These are phyloP conservation scores for Pollachius pollachius DNA, from an alignment of 2,113 vertebrate species.

Conservation along the genomic window DNA sequence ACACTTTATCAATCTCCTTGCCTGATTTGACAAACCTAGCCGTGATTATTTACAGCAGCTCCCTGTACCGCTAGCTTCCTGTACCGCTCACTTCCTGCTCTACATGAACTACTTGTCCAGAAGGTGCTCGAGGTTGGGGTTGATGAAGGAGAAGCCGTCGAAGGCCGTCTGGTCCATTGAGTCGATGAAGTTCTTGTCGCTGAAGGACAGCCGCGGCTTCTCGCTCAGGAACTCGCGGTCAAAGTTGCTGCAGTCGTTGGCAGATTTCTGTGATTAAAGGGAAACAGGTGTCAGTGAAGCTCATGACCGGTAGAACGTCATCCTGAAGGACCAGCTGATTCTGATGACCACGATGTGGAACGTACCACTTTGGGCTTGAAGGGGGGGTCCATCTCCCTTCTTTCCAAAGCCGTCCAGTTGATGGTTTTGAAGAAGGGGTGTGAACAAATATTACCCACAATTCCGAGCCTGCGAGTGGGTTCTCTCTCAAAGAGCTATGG, in stretches of 20 bases:
- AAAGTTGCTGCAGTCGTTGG: conserved; percentile 93
- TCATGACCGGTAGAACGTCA: not conserved
- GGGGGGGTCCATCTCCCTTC: conserved; percentile 84
- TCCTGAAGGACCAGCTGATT: no score
- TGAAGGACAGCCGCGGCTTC: conserved; percentile 90
- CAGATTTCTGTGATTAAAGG: conserved; percentile 79
- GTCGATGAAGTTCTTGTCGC: conserved; percentile 94
- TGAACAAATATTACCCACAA: conserved; percentile 83
- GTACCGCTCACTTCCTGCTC: no score
- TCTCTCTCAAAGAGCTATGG: conserved; percentile 92
- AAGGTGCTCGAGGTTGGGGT: conserved; percentile 86
- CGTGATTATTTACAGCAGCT: not conserved
- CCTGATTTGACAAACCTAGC: no score
- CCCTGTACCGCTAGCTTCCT: no score
- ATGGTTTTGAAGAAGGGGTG: conserved; percentile 94
- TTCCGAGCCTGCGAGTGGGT: conserved; percentile 82
- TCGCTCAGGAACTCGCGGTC: conserved; percentile 95
- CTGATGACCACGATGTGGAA: not conserved
- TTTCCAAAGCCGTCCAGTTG: conserved; percentile 87
- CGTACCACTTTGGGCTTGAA: conserved; percentile 97
- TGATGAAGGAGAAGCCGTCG: conserved; percentile 91
- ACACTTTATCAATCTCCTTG: no score
- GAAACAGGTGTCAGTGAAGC: conserved; percentile 12
- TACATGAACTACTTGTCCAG: conserved; percentile 75
- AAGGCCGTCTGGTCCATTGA: conserved; percentile 97